Conservation (phyloP, 2,113 vertebrate genomes). For the Istiophorus platypterus region DNA sequence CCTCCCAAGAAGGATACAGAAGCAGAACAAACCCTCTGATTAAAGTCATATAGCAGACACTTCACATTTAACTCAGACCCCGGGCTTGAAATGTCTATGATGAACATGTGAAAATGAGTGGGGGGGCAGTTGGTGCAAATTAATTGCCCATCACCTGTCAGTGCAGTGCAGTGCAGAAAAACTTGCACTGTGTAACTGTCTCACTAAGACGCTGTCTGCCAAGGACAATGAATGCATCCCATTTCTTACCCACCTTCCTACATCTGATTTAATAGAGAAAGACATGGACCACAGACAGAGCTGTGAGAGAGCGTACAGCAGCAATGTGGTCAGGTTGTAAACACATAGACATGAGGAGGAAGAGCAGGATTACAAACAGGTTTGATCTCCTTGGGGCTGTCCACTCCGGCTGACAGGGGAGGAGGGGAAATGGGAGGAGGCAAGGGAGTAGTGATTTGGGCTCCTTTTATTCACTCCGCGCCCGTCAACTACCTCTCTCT, state of each 20-base stretch:
- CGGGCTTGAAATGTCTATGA: conserved; percentile 44
- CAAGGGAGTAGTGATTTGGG: conserved; percentile 43
- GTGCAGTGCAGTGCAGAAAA: conserved; percentile 50
- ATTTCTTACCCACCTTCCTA: conserved; percentile 50
- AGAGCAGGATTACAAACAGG: conserved; percentile 74
- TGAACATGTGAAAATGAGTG: conserved; percentile 40
- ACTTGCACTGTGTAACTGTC: conserved; percentile 25
- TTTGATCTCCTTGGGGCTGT: conserved; percentile 80
- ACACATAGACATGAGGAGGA: conserved; percentile 77
- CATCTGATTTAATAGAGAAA: conserved; percentile 69
- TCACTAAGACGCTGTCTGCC: conserved; percentile 69
- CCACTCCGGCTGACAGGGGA: conserved; percentile 73
- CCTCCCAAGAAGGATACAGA: conserved; percentile 36
- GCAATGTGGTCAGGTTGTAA: conserved; percentile 77
- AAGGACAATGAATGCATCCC: conserved; percentile 75
- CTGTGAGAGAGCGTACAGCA: conserved; percentile 58
- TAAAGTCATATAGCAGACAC: conserved; percentile 40
- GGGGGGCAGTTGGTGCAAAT: conserved; percentile 33
- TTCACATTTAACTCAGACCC: conserved; percentile 46
- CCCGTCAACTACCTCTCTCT: conserved; percentile 64
- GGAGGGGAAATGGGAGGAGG: conserved; percentile 49
- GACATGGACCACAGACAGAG: conserved; percentile 75
- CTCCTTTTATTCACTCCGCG: conserved; percentile 70
- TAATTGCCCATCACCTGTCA: conserved; percentile 81
- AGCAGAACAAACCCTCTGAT: conserved; percentile 43